phyloP scores from a whole-genome alignment of 2,113 vertebrate species.

The Peromyscus maniculatus region DNA sequence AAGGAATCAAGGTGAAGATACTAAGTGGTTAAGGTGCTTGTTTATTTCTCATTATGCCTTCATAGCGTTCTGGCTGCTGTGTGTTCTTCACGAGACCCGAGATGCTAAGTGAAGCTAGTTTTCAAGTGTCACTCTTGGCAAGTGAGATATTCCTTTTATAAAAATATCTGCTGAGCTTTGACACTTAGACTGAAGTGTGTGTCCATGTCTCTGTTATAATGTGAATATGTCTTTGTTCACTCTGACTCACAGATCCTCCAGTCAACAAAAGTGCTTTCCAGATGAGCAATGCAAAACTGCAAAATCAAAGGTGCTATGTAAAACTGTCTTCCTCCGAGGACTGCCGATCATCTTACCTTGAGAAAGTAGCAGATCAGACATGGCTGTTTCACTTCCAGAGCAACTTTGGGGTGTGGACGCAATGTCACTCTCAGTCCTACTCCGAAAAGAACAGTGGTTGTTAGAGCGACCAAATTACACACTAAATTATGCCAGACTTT shows the following conservation, averaged over 20 bases:
- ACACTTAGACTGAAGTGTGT: constrained; percentile 77
- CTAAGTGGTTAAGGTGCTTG: neutral
- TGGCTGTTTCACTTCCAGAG: constrained; percentile 47
- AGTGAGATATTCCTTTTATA: constrained; percentile 78
- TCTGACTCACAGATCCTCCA: constrained; percentile 72
- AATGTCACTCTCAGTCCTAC: neutral
- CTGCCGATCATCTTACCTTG: constrained; percentile 64
- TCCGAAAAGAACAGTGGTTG: constrained; percentile 43
- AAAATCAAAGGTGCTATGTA: constrained; percentile 65
- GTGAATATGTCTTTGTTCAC: constrained; percentile 76
- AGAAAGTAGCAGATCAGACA: constrained; percentile 55
- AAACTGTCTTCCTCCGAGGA: constrained; percentile 61
- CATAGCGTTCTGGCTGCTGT: constrained; percentile 43
- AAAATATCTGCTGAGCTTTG: constrained; percentile 74
- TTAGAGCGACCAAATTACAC: neutral
- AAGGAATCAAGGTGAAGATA: constrained; percentile 7
- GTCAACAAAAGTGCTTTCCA: constrained; percentile 75
- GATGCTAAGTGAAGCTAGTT: constrained; percentile 78
- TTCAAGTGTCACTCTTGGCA: constrained; percentile 81
- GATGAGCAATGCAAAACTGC: constrained; percentile 74
- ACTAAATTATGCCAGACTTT: neutral
- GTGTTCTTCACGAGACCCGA: constrained; percentile 60
- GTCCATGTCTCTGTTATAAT: constrained; percentile 73
- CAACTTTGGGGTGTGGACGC: neutral
- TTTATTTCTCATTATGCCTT: constrained; percentile 56